These are phyloP conservation scores for Oreotrochilus melanogaster DNA, from an alignment of 2,113 vertebrate species.

Conservation along the genomic window DNA sequence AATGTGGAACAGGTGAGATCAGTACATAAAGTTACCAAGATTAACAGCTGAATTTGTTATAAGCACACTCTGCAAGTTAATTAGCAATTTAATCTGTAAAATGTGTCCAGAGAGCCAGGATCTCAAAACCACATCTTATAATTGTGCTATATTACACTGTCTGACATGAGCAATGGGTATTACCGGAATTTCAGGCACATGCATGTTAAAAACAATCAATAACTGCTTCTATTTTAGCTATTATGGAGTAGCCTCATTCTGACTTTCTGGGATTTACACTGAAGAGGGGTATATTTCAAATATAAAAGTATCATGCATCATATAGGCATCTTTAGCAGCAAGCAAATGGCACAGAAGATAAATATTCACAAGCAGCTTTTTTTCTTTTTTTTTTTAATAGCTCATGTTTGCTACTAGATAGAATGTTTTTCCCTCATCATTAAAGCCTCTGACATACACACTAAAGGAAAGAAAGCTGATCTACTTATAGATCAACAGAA, in stretches of 20 bases:
- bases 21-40: neutral
- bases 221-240: neutral
- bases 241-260: neutral
- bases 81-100: neutral
- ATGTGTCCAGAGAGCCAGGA: neutral
- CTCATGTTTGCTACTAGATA: neutral
- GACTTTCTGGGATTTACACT: neutral
- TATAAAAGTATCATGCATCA: neutral
- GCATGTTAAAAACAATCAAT: neutral
- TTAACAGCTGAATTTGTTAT: neutral
- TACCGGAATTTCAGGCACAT: neutral
- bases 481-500: conserved; percentile 29
- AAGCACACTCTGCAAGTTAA: neutral
- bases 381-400: neutral
- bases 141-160: neutral
- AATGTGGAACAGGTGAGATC: neutral
- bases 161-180: neutral
- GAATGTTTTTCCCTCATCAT: neutral
- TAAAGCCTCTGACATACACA: neutral
- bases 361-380: neutral
- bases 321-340: neutral
- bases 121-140: neutral
- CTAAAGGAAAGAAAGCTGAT: neutral
- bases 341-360: neutral
- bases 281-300: neutral